A percentile compares a stretch with the other conserved stretches of the same genome.
phyloP scores from a whole-genome alignment of 2,888 invertebrate genomes.

The Arrhopalites spinosus region DNA sequence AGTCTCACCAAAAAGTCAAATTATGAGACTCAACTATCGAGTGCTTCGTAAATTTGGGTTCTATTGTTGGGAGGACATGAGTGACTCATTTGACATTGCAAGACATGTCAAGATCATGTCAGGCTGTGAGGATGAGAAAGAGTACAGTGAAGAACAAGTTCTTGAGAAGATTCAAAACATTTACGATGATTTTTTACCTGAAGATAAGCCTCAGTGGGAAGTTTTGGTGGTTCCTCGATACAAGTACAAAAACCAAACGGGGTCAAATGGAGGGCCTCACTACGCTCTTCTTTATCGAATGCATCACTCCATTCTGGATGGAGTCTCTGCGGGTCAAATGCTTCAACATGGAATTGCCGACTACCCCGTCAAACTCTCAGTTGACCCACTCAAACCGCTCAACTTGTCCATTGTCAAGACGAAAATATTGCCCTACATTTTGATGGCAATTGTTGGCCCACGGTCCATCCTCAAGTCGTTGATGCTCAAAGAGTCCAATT shows the following conservation, averaged over 20 bases:
- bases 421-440: slow-evolving; percentile 44
- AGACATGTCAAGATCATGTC: slow-evolving; percentile 43
- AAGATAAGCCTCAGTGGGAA: slow-evolving; percentile 51
- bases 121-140: slow-evolving; percentile 35
- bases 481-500: slow-evolving; percentile 49
- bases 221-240: slow-evolving; percentile 49
- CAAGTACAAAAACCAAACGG: slow-evolving; percentile 35
- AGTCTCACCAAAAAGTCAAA: slow-evolving; percentile 39
- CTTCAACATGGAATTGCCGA: slow-evolving; percentile 50
- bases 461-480: slow-evolving; percentile 47
- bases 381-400: slow-evolving; percentile 43
- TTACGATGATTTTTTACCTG: slow-evolving; percentile 47
- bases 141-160: slow-evolving; percentile 38
- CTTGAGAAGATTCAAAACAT: slow-evolving; percentile 46
- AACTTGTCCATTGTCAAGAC: slow-evolving; percentile 34
- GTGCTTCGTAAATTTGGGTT: slow-evolving; percentile 46
- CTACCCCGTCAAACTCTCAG: slow-evolving; percentile 43
- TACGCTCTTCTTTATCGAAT: slow-evolving; percentile 50
- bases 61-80: slow-evolving; percentile 51
- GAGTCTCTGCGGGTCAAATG: slow-evolving; percentile 48
- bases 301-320: slow-evolving; percentile 52
- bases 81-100: slow-evolving; percentile 40
- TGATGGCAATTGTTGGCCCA: slow-evolving; percentile 46
- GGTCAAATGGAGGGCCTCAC: slow-evolving; percentile 24
- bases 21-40: slow-evolving; percentile 49